Conservation (phyloP, 2,797 vertebrate genomes). For the Cephalopachus bancanus region DNA sequence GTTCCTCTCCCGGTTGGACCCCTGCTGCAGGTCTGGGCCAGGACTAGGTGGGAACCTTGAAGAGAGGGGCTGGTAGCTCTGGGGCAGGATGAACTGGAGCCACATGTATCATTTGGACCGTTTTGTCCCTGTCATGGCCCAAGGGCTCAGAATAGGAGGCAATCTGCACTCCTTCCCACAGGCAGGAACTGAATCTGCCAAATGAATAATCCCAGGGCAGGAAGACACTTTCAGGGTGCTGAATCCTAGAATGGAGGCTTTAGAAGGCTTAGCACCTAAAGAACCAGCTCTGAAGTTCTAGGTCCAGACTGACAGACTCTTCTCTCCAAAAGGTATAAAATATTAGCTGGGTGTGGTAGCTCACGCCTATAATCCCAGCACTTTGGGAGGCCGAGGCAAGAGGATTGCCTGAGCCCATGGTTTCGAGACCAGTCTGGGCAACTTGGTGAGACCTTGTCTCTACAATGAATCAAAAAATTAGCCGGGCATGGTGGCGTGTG, state of each 20-base stretch:
- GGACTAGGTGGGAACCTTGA: not conserved
- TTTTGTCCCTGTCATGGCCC: constrained; percentile 64
- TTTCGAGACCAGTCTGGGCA: too few species aligned
- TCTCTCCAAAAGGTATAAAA: constrained; percentile 78
- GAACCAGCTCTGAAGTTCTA: constrained; percentile 74
- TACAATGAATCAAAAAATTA: too few species aligned
- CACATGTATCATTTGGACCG: constrained; percentile 65
- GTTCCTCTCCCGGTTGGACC: constrained; percentile 81
- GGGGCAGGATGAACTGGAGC: constrained; percentile 49
- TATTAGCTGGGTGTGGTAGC: too few species aligned
- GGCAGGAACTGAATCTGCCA: constrained; percentile 76
- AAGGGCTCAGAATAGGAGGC: constrained; percentile 75
- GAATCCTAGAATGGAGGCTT: constrained; percentile 71
- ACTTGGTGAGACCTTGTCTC: too few species aligned
- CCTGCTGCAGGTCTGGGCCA: constrained; percentile 78
- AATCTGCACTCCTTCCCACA: constrained; percentile 69
- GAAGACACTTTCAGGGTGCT: constrained; percentile 67
- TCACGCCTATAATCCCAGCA: too few species aligned
- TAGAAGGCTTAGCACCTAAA: constrained; percentile 76
- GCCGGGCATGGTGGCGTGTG: too few species aligned
- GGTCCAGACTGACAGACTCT: constrained; percentile 73
- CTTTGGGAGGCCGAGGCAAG: too few species aligned
- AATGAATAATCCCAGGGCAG: constrained; percentile 74
- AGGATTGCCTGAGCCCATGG: too few species aligned
- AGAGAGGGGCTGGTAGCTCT: constrained; percentile 63